Conservation (phyloP, 2,888 invertebrate genomes). For the Amiota mariae region DNA sequence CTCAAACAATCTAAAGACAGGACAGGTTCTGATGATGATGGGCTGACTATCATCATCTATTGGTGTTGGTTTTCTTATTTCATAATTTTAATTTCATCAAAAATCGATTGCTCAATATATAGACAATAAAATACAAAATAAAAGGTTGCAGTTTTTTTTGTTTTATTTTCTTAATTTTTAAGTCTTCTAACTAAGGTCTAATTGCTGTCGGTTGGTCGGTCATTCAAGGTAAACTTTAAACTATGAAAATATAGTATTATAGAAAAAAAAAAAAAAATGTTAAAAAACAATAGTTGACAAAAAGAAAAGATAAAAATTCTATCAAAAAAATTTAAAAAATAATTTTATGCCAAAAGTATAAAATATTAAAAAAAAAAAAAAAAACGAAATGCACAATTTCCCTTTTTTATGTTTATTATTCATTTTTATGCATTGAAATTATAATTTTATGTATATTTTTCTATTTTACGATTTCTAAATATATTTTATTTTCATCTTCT, state of each 20-base stretch:
- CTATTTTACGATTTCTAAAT: constrained; percentile 32
- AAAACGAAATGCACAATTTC: constrained; percentile 63
- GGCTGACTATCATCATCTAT: constrained; percentile 32
- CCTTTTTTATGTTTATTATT: constrained; percentile 41
- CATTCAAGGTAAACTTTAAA: not conserved
- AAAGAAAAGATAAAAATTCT: constrained; percentile 49
- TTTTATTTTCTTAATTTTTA: constrained; percentile 32
- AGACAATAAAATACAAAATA: constrained; percentile 17
- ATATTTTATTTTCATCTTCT: constrained; percentile 45
- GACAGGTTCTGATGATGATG: no score
- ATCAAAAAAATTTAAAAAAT: constrained; percentile 30
- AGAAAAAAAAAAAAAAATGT: constrained; percentile 61
- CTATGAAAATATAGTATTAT: not conserved
- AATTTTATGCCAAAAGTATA: constrained; percentile 47
- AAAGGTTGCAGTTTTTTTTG: constrained; percentile 57
- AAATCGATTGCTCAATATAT: not conserved
- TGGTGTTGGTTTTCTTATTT: constrained; percentile 57
- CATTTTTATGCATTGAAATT: constrained; percentile 37
- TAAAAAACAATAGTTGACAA: constrained; percentile 64
- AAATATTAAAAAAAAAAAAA: constrained; percentile 55
- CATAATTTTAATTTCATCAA: not conserved
- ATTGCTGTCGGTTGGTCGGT: no score
- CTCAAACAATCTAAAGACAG: constrained; percentile 3
- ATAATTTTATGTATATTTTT: constrained; percentile 45
- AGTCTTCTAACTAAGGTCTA: constrained; percentile 23